Evolutionary conservation across 2,113 vertebrate species (phyloP).

Genomic region (Colinus virginianus): DNA sequence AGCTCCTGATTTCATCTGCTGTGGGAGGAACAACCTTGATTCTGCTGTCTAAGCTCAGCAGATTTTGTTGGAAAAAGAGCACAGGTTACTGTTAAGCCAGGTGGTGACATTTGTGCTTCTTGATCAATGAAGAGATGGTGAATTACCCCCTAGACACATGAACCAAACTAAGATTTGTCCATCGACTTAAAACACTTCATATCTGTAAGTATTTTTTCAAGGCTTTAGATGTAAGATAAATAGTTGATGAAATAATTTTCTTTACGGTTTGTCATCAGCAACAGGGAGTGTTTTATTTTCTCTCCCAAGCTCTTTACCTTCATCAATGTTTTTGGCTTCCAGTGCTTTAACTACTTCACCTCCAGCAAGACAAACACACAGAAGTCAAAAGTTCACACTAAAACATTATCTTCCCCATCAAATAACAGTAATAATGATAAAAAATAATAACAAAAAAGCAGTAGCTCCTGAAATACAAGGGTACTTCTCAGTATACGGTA

Average conservation of each 20-base stretch:
- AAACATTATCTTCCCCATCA: background rate
- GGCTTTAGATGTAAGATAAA: constrained; percentile 19
- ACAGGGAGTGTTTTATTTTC: background rate
- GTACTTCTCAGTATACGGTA: accelerated
- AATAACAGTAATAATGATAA: too few relatives aligned
- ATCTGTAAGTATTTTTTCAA: constrained; percentile 3
- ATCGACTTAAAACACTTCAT: background rate
- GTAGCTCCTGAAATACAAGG: background rate
- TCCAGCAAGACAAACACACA: background rate
- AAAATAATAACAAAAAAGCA: background rate
- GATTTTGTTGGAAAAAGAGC: background rate
- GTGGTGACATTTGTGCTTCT: background rate
- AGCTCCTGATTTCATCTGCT: background rate
- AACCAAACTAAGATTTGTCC: background rate
- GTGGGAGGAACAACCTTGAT: background rate
- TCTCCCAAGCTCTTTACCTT: background rate
- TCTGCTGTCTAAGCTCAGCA: background rate
- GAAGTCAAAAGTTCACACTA: background rate
- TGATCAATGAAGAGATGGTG: background rate
- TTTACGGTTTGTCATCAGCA: constrained; percentile 5
- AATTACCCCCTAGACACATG: background rate
- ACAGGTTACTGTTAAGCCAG: background rate
- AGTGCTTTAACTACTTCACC: background rate
- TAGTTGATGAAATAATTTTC: constrained; percentile 19
- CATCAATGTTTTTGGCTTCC: background rate